These are phyloP conservation scores for Periophthalmus modestus DNA, from an alignment of 2,113 vertebrate genomes.

Conservation along the genomic window DNA sequence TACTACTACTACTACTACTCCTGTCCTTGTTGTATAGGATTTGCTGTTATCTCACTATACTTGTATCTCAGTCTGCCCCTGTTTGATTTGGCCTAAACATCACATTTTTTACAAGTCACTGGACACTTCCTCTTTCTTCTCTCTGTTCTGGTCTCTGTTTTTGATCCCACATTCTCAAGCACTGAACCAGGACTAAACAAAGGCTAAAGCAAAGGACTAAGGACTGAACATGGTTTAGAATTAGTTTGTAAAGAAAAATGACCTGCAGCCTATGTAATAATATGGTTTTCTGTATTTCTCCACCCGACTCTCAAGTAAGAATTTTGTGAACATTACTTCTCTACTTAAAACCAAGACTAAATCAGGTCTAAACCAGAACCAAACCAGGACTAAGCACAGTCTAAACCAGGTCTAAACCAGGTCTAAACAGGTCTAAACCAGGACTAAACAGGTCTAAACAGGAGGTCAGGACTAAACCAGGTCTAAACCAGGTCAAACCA, in stretches of 20 bases:
- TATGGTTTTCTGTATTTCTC: too few species aligned
- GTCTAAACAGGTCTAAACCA: neutral
- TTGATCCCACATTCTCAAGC: neutral
- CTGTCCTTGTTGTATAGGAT: neutral
- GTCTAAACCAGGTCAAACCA: neutral
- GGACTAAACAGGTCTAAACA: neutral
- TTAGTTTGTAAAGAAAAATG: neutral
- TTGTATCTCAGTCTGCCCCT: conserved; percentile 39
- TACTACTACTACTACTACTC: too few species aligned
- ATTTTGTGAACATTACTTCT: neutral
- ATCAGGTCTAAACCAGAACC: neutral
- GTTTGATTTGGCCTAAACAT: conserved; percentile 53
- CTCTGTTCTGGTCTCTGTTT: neutral
- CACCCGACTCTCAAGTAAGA: neutral
- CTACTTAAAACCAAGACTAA: too few species aligned
- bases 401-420: neutral
- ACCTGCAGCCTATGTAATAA: neutral
- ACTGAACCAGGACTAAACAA: neutral
- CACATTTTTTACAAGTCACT: conserved; percentile 34
- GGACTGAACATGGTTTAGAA: neutral
- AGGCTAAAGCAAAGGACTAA: neutral
- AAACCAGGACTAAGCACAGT: neutral
- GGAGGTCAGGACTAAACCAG: neutral
- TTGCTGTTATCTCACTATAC: conserved; percentile 18
- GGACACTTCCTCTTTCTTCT: neutral